Evolutionary conservation across 1,140 invertebrate species (phyloP), one percentile per base, ranked within the genome.

Genomic region (Polyergus mexicanus): DNA sequence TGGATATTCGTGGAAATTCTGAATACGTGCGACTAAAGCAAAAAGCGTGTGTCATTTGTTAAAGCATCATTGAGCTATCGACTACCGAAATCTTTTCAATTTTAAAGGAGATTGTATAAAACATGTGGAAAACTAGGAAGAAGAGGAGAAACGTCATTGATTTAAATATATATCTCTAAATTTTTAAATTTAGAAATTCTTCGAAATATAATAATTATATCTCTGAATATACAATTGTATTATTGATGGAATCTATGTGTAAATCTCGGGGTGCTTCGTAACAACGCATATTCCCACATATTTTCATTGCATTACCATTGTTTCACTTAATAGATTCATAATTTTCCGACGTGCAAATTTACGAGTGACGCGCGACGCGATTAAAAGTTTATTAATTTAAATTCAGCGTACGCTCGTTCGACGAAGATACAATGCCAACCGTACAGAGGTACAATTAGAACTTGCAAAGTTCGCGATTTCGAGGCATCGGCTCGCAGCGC

Each of bases 341-440:
- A 83, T 75, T 83, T 83, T 83, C 54, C 66, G 54, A 75, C 56
- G 44, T 75, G 66, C 54, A 72, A 72, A 72, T 72, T 71, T 58
- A 81, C 66, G 63, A 41, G 35, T 47, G 66, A 51, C 13, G 19
- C 25, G 19, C 58, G 58, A 63, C 58, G 75, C 63, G 78, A 81
- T 81, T 72, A 81, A 81, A 81, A 81, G 78, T 81, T 81, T 58
- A 81, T 72, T 71, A 81, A 81, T 81, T 81, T 72, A 71, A 71
- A 72, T 72, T 60, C 78, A 71, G 51, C 22, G 35, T 60, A 22
- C 78, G 66, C 32, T 54, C 68, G 35, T 51, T 13, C 41, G 25
- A 32, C 22, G 32, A 19, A 44, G 54, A 47, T 28, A 86, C 78
- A 58, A 78, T 35, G 66, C 28, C 38, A 68, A 62, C 35, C 22